Evolutionary conservation across 2,113 vertebrate genomes (phyloP), one percentile per base, ranked within the genome.

Genomic region (Macquaria australasica): DNA sequence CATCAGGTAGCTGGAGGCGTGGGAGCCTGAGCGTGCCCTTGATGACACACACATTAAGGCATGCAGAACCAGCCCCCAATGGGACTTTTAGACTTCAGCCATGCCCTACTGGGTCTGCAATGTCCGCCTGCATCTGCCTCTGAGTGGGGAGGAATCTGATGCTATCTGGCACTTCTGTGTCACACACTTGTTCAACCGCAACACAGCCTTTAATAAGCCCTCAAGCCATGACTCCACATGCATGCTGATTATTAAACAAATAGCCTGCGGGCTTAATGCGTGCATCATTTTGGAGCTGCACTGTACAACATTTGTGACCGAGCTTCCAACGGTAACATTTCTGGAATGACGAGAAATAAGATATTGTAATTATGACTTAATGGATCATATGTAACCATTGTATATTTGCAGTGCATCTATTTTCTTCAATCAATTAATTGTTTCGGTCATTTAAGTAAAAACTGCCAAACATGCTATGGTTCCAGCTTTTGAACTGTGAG

Each of bases 101-200:
- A 53, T 63, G 53, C 48, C 45, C 60, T 34, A 43, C 64, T 62
- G 64, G 77, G 59, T 60, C 81, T 85, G 74, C 83, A 48, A 76
- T 53, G 78, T 80, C 86, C 4, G 58, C 77, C 76, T 80, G 76
- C 69, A 64, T 89, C 56, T 73, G 79, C 66, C 76, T 83, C 66
- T 37, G 45, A 66, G 28, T 9, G 37, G 25, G 50, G 31, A 28
- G 41, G 70, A 56, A 51, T 62, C 64, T 91, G 85, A 93, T 93
- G 87, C 53, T 63, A 41, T 80, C 70, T 92, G 93, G 83, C 93
- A 92, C 68, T 84, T 90, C 83, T 91, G 86, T 82, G 70, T 67
- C 78, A 16, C 53, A 85, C 68, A 80, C 81, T 75, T 62, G 78
- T 74, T 83, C 50, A 87, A 74, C 62, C 79, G 75, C 85, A 77